phyloP scores from a whole-genome alignment of 1,140 invertebrate species.

The Ceratina japonica region DNA sequence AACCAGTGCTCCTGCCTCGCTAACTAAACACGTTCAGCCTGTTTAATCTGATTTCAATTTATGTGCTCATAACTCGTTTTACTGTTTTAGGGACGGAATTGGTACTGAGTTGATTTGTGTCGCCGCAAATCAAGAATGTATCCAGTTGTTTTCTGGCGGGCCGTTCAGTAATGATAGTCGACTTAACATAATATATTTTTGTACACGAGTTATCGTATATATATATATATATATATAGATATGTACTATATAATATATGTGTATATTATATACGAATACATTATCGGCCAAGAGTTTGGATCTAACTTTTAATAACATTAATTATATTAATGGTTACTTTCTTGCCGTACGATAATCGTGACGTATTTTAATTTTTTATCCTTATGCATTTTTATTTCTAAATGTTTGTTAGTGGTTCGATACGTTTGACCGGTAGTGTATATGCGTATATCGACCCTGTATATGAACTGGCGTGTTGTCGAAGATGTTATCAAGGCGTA shows the following conservation, averaged over 20 bases:
- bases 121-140: slow-evolving; percentile 41
- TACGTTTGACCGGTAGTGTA: not conserved
- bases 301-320: too few species aligned
- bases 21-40: too few species aligned
- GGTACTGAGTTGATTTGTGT: slow-evolving; percentile 73
- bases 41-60: too few species aligned
- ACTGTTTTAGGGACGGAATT: slow-evolving; percentile 77
- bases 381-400: too few species aligned
- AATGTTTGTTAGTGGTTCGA: too few species aligned
- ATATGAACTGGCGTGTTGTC: not conserved
- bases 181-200: slow-evolving; percentile 63
- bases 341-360: not conserved
- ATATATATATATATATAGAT: slow-evolving; percentile 26
- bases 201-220: slow-evolving; percentile 52
- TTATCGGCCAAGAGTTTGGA: too few species aligned
- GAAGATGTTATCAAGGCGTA: too few species aligned
- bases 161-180: slow-evolving; percentile 48
- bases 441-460: not conserved
- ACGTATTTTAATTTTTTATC: not conserved
- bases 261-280: not conserved
- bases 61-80: too few species aligned
- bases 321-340: too few species aligned
- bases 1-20: too few species aligned
- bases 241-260: slow-evolving; percentile 20
- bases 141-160: slow-evolving; percentile 47